Evolutionary conservation across 2,113 vertebrate species (phyloP).

Genomic region (Fukomys damarensis): DNA sequence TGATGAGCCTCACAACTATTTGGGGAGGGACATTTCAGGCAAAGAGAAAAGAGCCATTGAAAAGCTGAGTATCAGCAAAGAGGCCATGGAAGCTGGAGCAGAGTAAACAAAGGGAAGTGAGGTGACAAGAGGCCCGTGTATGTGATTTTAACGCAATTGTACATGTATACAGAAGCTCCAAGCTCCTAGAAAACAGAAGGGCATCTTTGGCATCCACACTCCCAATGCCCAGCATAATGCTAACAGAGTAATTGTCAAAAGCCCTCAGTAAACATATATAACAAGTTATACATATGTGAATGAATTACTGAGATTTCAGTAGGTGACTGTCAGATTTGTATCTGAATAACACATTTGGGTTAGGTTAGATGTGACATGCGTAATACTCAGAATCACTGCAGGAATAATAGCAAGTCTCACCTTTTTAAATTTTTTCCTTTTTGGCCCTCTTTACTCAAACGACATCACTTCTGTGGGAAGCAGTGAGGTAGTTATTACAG

Average conservation of each 20-base stretch:
- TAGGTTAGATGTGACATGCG: not conserved
- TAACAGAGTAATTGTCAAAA: not conserved
- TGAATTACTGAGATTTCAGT: conserved; percentile 4
- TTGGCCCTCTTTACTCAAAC: not conserved
- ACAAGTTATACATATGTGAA: not conserved
- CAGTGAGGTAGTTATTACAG: not conserved
- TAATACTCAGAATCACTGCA: not conserved
- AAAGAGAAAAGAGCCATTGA: not conserved
- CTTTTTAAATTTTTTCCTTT: not conserved
- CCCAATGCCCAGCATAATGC: not conserved
- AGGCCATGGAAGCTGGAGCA: not conserved
- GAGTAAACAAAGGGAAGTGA: not conserved
- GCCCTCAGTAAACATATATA: not conserved
- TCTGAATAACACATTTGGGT: not conserved
- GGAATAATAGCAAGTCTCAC: not conserved
- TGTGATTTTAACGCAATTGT: not conserved
- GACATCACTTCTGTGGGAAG: not conserved
- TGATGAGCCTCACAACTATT: not conserved
- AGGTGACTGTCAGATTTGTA: not conserved
- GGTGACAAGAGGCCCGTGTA: not conserved
- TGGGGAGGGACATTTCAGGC: not conserved
- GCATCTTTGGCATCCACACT: not conserved
- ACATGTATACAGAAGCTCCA: not conserved
- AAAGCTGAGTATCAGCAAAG: not conserved
- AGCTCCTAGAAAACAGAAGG: not conserved